phyloP scores from a whole-genome alignment of 1,140 invertebrate species.

The Penaeus chinensis region DNA sequence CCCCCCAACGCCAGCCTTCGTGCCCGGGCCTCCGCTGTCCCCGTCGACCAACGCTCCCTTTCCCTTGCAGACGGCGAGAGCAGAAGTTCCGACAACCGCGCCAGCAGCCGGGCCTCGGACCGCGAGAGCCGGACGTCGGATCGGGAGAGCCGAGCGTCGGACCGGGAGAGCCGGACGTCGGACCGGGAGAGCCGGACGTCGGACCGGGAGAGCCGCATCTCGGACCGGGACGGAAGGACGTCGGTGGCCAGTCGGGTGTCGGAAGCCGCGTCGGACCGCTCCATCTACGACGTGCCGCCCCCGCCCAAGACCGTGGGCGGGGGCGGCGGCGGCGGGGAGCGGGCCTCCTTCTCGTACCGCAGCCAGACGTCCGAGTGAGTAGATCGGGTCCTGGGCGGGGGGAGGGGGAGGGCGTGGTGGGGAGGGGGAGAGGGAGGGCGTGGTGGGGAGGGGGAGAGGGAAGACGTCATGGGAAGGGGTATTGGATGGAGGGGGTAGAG shows the following conservation, averaged over 20 bases:
- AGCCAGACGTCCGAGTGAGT: slow-evolving; percentile 59
- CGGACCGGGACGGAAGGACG: slow-evolving; percentile 57
- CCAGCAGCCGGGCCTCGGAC: slow-evolving; percentile 49
- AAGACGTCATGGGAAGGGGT: neutral
- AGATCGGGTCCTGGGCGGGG: neutral
- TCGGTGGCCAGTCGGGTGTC: slow-evolving; percentile 57
- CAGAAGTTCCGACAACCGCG: slow-evolving; percentile 25
- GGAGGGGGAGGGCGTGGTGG: neutral
- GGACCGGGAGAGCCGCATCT: slow-evolving; percentile 58
- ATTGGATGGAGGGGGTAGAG: neutral
- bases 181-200: slow-evolving; percentile 59
- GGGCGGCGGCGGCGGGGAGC: slow-evolving; percentile 25
- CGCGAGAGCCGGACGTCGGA: slow-evolving; percentile 55
- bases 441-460: neutral
- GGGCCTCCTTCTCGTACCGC: slow-evolving; percentile 47
- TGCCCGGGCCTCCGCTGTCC: too few relatives aligned
- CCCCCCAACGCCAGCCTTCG: too few relatives aligned
- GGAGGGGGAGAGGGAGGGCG: neutral
- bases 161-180: slow-evolving; percentile 56
- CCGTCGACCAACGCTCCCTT: neutral
- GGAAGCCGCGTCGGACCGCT: slow-evolving; percentile 58
- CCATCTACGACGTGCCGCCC: slow-evolving; percentile 63
- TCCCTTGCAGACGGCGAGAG: slow-evolving; percentile 40
- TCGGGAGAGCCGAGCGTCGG: slow-evolving; percentile 43
- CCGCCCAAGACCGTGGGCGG: slow-evolving; percentile 46